phyloP scores from a whole-genome alignment of 2,888 invertebrate genomes.

The Proisotoma minuta region DNA sequence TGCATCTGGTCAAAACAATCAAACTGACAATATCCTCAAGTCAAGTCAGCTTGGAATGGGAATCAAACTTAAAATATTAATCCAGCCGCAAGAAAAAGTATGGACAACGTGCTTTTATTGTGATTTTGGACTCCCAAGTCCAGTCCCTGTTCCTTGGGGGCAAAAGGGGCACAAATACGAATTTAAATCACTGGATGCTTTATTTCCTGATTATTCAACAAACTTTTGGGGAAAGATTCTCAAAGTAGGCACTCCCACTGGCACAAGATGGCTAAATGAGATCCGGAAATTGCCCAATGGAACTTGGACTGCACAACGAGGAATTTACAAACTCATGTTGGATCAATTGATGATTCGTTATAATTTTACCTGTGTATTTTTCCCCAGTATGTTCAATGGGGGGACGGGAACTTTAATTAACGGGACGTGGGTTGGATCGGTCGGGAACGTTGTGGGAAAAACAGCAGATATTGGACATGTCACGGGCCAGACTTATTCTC shows the following conservation, averaged over 20 bases:
- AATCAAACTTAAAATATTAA: conserved; percentile 23
- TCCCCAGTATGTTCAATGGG: conserved; percentile 21
- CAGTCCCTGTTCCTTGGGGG: background rate
- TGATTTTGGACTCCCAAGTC: conserved; percentile 10
- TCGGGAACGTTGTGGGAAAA: conserved; percentile 26
- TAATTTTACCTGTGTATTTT: conserved; percentile 26
- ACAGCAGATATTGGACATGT: conserved; percentile 26
- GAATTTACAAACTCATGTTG: conserved; percentile 20
- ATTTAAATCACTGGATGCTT: background rate
- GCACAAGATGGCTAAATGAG: conserved; percentile 25
- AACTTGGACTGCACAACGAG: conserved; percentile 16
- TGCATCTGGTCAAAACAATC: conserved; percentile 1
- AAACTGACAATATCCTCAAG: conserved; percentile 7
- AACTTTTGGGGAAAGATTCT: conserved; percentile 25
- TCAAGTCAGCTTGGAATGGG: conserved; percentile 11
- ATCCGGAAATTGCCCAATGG: conserved; percentile 15
- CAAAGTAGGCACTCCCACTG: conserved; percentile 16
- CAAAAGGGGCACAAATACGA: background rate
- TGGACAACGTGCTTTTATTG: conserved; percentile 27
- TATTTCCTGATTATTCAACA: conserved; percentile 30
- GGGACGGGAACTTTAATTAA: conserved; percentile 25
- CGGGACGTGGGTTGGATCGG: conserved; percentile 32
- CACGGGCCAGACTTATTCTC: conserved; percentile 19
- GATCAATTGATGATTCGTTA: conserved; percentile 16
- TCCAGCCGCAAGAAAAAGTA: background rate